phyloP scores from a whole-genome alignment of 1,140 invertebrate genomes.

The Ruditapes philippinarum region DNA sequence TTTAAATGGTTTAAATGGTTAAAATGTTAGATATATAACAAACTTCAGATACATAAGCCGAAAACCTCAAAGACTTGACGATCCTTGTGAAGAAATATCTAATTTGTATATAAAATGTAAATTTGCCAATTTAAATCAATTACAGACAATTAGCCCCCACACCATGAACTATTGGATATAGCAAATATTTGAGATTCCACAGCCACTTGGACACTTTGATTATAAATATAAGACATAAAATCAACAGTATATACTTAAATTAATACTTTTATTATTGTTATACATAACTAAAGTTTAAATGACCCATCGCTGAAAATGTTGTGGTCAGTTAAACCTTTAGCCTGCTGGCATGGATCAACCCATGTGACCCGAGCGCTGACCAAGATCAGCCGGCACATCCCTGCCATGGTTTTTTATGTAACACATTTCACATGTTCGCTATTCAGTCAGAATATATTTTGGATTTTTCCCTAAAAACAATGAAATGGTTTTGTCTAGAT shows the following conservation, averaged over 20 bases:
- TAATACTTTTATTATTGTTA: too few relatives aligned
- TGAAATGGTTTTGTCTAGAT: too few relatives aligned
- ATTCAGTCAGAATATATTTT: too few relatives aligned
- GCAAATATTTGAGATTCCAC: conserved; percentile 36
- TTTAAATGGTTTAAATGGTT: neutral
- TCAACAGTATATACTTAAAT: neutral
- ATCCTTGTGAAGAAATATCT: neutral
- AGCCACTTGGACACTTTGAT: conserved; percentile 8
- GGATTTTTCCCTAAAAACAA: too few relatives aligned
- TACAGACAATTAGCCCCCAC: conserved; percentile 23
- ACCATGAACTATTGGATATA: neutral
- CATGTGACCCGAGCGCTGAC: too few relatives aligned
- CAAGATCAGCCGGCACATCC: too few relatives aligned
- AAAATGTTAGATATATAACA: neutral
- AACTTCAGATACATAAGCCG: neutral
- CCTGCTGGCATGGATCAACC: too few relatives aligned
- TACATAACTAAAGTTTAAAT: too few relatives aligned
- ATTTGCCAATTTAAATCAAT: conserved; percentile 57
- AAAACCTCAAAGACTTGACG: neutral
- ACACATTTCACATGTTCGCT: too few relatives aligned
- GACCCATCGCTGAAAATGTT: too few relatives aligned
- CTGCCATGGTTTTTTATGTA: too few relatives aligned
- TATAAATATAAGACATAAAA: neutral
- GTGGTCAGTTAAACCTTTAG: too few relatives aligned
- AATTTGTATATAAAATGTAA: conserved; percentile 16